These are phyloP conservation scores for Rhagonycha fulva DNA, from an alignment of 2,888 invertebrate genomes.

Conservation along the genomic window DNA sequence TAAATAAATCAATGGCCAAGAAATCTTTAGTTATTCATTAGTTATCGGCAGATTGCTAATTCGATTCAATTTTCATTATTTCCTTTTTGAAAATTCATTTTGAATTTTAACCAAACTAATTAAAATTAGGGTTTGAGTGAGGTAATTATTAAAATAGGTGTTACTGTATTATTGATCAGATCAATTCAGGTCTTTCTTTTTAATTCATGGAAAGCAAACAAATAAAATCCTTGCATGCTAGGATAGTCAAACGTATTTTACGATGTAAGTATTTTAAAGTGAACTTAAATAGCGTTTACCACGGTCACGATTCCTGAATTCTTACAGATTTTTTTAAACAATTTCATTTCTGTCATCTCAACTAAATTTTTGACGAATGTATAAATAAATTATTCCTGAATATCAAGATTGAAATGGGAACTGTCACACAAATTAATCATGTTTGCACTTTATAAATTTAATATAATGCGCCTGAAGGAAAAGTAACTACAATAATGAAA, in stretches of 20 bases:
- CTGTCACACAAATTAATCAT: constrained; percentile 4
- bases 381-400: not conserved
- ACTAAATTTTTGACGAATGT: not conserved
- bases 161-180: not conserved
- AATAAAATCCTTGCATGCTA: not conserved
- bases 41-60: not conserved
- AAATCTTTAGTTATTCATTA: not conserved
- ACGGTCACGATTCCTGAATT: not conserved
- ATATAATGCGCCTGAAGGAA: not conserved
- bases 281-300: not conserved
- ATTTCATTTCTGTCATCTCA: not conserved
- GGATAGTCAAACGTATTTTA: not conserved
- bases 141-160: not conserved
- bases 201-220: not conserved
- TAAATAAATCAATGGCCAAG: not conserved
- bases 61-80: not conserved
- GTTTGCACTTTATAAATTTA: constrained; percentile 1
- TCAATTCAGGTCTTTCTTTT: not conserved
- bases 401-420: constrained; percentile 1
- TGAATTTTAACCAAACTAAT: not conserved
- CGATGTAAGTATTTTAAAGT: not conserved
- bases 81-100: not conserved
- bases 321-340: not conserved
- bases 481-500: not conserved
- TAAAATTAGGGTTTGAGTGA: not conserved